phyloP scores from a whole-genome alignment of 53 echinoderm and acorn worm species.

The Mesocentrotus franciscanus region DNA sequence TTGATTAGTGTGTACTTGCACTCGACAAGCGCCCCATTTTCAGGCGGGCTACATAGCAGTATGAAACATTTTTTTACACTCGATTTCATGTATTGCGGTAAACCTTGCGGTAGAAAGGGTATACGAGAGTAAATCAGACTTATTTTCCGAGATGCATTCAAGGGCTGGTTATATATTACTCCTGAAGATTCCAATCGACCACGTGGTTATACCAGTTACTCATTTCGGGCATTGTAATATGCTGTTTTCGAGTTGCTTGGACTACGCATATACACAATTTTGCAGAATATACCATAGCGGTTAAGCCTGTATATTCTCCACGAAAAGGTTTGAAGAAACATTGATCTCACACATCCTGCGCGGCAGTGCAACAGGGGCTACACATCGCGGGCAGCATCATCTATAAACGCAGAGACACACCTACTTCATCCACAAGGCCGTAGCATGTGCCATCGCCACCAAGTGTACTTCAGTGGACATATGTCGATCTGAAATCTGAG shows the following conservation, averaged over 20 bases:
- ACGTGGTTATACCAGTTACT: background rate
- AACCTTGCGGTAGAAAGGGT: background rate
- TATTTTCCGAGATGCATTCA: background rate
- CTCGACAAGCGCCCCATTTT: background rate
- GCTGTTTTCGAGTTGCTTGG: background rate
- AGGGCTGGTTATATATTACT: background rate
- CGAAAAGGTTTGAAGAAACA: background rate
- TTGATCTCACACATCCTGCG: background rate
- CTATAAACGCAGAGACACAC: constrained; percentile 1
- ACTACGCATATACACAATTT: background rate
- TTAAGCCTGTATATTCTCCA: background rate
- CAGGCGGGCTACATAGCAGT: background rate
- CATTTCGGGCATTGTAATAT: background rate
- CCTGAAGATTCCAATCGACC: background rate
- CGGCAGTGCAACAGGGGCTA: background rate
- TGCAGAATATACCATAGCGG: background rate
- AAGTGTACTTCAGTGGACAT: constrained; percentile 98
- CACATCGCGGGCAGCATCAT: background rate
- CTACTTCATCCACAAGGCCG: constrained; percentile 36
- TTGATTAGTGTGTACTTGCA: background rate
- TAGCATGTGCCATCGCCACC: constrained; percentile 99
- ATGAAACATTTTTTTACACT: background rate
- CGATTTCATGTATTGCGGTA: background rate
- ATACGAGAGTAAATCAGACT: background rate
- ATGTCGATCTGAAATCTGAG: constrained; percentile 77